Evolutionary conservation across 2,113 vertebrate species (phyloP), one percentile per base, ranked within the genome.

Genomic region (Struthidea cinerea): DNA sequence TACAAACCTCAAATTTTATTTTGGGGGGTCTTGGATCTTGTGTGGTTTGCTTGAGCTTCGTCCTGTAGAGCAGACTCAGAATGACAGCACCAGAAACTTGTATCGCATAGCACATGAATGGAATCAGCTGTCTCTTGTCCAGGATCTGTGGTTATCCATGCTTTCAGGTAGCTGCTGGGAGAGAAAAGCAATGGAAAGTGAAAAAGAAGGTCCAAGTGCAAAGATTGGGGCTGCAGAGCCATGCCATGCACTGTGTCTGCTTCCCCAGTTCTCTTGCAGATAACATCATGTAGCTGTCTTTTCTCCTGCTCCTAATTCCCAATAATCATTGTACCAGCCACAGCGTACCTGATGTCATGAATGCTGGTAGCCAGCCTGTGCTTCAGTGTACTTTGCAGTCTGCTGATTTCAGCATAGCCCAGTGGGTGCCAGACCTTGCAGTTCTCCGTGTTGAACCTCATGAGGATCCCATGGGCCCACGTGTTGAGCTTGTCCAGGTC

Each of bases 221-320:
- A 75, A 82, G 16, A 14, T 0, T 59, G 47, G 24, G 35, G 26
- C 28, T 82, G 60, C 42, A 67, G 47, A 78, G n/a, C 46, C 0
- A 1, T 77, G 55, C 11, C 7, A 2, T 14, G 35, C 30, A 32
- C 37, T 0, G 3, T 1, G 0, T 47, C 37, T 78, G 10, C 15
- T 90, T 92, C 42, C 33, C 20, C 26, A 59, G 30, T 5, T 5
- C 20, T 79, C 52, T 69, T 83, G 60, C 37, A 57, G 47, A n/a
- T 3, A 6, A 22, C 2, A 12, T 42, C 17, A 12, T 1, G 7
- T 22, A 71, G 35, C 41, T 88, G 52, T 50, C 8, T 23, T 67
- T 67, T 81, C 30, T 49, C 7, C 52, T 65, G n/a, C 50, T 87
- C 16, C 20, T 64, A 41, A 37, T 63, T 59, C 41, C 4, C 3